Evolutionary conservation across 1,140 invertebrate genomes (phyloP).

Genomic region (Rhynchophorus ferrugineus): DNA sequence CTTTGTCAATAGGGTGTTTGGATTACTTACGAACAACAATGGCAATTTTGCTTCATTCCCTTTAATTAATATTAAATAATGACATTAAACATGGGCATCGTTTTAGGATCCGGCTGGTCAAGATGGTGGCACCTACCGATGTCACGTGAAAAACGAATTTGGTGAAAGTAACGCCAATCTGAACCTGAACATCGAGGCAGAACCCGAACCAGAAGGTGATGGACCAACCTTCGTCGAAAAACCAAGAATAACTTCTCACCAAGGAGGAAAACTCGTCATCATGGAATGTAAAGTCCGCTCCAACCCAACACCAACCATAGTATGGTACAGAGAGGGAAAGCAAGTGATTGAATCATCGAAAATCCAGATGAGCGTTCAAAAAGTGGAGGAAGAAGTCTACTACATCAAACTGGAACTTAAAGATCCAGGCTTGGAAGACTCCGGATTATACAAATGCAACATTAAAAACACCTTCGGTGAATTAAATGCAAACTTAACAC

Average conservation of each 20-base stretch:
- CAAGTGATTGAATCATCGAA: constrained; percentile 71
- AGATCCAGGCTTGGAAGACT: constrained; percentile 90
- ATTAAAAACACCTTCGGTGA: constrained; percentile 94
- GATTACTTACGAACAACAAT: too few species aligned
- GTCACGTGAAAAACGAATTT: constrained; percentile 92
- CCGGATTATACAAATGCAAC: constrained; percentile 96
- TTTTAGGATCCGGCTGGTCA: constrained; percentile 83
- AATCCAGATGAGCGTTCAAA: constrained; percentile 63
- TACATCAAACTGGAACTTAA: constrained; percentile 84
- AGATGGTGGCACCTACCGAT: constrained; percentile 95
- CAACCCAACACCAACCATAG: constrained; percentile 85
- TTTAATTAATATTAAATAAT: too few species aligned
- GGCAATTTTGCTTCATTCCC: too few species aligned
- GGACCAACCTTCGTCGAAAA: constrained; percentile 98
- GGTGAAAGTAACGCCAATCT: constrained; percentile 98
- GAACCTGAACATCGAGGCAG: constrained; percentile 95
- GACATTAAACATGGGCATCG: too few species aligned
- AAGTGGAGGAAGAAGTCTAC: constrained; percentile 79
- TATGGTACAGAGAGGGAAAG: constrained; percentile 84
- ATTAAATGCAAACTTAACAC: constrained; percentile 90
- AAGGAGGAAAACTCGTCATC: constrained; percentile 92
- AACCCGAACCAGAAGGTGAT: constrained; percentile 83
- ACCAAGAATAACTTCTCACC: constrained; percentile 87
- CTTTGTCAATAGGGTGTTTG: too few species aligned
- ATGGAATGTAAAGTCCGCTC: constrained; percentile 96